Evolutionary conservation across 64 coral and sea anemone genomes (phyloP), one percentile per base, ranked within the genome.

Genomic region (Actinia equina): DNA sequence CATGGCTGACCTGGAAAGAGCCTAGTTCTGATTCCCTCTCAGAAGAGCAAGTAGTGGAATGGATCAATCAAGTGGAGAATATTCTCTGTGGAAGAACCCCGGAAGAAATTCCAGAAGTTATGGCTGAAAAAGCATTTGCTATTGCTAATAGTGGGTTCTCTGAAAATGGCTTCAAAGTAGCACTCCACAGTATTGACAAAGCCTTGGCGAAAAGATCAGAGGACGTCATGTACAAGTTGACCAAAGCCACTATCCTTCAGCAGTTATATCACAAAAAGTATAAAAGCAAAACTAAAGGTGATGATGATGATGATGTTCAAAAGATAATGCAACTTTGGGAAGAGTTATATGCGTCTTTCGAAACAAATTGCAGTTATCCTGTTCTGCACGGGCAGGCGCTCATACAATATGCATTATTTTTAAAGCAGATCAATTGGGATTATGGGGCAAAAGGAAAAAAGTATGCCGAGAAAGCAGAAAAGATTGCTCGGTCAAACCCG

Each of bases 1-100:
- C 80, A 6, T 82, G 80, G 80, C 44, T 82, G 80, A 26, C 44
- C 0, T 82, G 44, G 80, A 82, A 56, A 52, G 80, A 82, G 13
- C 1, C 17, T 42, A 49, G 12, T 43, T 82, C 53, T 46, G 44
- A 45, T 22, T 46, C 20, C 8, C 5, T 3, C 8, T 56, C 7
- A 20, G 13, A 49, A 16, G 5, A n/a, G 6, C 6, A 52, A 52
- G 43, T 49, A 13, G 43, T 22, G 8, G 53, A 52, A 52, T 4
- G n/a, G 44, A 82, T 71, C 26, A 27, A 71, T 30, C n/a, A 82
- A 46, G 80, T 56, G 44, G 3, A 49, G 80, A n/a, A 14, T 7
- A 46, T 82, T 52, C n/a, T 45, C n/a, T 0, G 43, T 7, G 13
- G 44, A 49, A 49, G 80, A 52, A n/a, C 12, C 20, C 22, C 18